Percentiles rank a stretch among this genome's conserved stretches.
These are phyloP conservation scores for Calypte anna DNA, from an alignment of 2,113 vertebrate genomes.

Conservation along the genomic window DNA sequence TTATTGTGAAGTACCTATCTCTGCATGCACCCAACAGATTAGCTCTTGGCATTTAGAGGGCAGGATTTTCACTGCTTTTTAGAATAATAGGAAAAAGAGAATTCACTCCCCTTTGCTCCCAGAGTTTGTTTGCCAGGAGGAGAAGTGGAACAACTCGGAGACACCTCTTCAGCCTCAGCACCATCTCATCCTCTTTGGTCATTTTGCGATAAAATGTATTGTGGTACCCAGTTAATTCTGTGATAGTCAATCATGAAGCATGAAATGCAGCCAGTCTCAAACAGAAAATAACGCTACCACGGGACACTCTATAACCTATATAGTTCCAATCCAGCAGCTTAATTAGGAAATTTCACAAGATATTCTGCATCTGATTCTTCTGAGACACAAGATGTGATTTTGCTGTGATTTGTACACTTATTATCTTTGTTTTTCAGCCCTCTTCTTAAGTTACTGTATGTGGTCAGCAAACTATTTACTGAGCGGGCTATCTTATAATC, in stretches of 20 bases:
- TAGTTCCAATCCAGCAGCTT: not conserved
- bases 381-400: not conserved
- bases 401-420: not conserved
- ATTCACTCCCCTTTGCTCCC: not conserved
- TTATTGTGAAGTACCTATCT: not conserved
- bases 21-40: not conserved
- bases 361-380: not conserved
- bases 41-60: not conserved
- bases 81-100: not conserved
- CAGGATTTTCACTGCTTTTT: not conserved
- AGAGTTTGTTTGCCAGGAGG: not conserved
- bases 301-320: not conserved
- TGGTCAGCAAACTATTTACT: constrained; percentile 49
- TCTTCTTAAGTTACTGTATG: constrained; percentile 39
- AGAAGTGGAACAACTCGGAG: not conserved
- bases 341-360: not conserved
- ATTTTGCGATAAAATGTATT: not conserved
- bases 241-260: not conserved
- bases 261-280: not conserved
- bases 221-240: not conserved
- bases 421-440: constrained; percentile 27
- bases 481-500: constrained; percentile 59
- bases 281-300: not conserved
- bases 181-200: not conserved
- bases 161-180: not conserved